These are phyloP conservation scores for Drosophila eohydei DNA, from an alignment of 2,888 invertebrate genomes.

Conservation along the genomic window DNA sequence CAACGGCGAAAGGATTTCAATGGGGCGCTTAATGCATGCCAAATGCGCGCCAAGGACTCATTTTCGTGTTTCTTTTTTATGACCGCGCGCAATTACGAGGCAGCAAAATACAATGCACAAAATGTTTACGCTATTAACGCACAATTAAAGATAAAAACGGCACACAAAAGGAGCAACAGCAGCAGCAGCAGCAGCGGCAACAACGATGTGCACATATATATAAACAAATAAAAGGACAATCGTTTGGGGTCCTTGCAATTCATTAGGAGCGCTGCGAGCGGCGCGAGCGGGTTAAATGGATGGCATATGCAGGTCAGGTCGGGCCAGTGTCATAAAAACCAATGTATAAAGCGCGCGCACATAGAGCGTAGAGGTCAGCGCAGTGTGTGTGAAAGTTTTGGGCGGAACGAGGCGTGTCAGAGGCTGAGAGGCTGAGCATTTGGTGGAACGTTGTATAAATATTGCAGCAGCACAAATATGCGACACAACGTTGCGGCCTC, in stretches of 20 bases:
- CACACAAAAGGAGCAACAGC: conserved; percentile 11
- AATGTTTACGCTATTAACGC: conserved; percentile 79
- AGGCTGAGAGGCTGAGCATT: conserved; percentile 5
- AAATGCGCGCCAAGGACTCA: conserved; percentile 67
- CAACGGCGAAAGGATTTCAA: conserved; percentile 6
- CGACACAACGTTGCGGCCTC: conserved; percentile 45
- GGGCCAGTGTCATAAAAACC: conserved; percentile 68
- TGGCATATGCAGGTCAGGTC: conserved; percentile 66
- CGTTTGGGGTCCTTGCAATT: conserved; percentile 58
- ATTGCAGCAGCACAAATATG: conserved; percentile 70
- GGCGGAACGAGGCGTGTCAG: conserved; percentile 7
- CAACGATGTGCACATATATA: conserved; percentile 5
- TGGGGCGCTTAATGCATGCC: conserved; percentile 58
- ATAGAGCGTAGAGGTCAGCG: conserved; percentile 12
- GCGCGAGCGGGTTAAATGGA: conserved; percentile 26
- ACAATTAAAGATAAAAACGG: conserved; percentile 76
- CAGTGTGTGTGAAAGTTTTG: not conserved
- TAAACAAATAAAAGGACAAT: conserved; percentile 39
- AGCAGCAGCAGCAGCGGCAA: not conserved
- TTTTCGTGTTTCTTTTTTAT: conserved; percentile 45
- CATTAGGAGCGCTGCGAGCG: conserved; percentile 54
- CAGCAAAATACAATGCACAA: conserved; percentile 49
- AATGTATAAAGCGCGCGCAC: conserved; percentile 55
- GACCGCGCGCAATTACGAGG: conserved; percentile 44
- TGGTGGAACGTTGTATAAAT: conserved; percentile 52